Evolutionary conservation across 2,888 invertebrate species (phyloP), one percentile per base, ranked within the genome.

Genomic region (Galerucella pusilla): DNA sequence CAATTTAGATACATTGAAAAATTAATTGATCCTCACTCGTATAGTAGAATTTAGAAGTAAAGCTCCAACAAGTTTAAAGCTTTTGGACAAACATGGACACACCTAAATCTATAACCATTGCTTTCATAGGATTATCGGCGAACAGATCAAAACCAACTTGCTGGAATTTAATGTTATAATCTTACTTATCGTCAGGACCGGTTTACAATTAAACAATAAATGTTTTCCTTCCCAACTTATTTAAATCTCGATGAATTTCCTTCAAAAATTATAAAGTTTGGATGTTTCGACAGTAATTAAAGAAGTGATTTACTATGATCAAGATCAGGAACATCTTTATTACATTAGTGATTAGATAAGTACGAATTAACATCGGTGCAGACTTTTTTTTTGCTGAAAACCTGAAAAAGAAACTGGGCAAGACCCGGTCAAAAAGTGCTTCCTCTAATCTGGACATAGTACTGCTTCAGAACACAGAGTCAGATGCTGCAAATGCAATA

Each of bases 81-180:
- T 84, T 84, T 86, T 86, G 87, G 86, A 86, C 87, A 88, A 88
- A 88, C 88, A 84, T 85, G 87, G 85, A 87, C 86, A 87, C 86
- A 87, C 87, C 87, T 87, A 87, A 88, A 87, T 87, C 87, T 87
- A 87, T 87, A 86, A 86, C 85, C 86, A 81, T 85, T 85, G 85
- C 85, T 86, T 84, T 84, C 85, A 85, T 80, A 79, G 86, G 87
- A 88, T 87, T 87, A 87, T 86, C 87, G 85, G 83, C 84, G 85
- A 85, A 84, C 85, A 86, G 85, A 86, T 86, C 86, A 85, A 83
- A 85, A 85, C 85, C 85, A 85, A 86, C 85, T 86, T 84, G 81
- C 82, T 78, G 83, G 83, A 85, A 85, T 85, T 83, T 84, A 82
- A 82, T 83, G 84, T 83, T 84, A 81, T 81, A 83, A 82, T 82